phyloP scores from a whole-genome alignment of 2,888 invertebrate species.

The Acanthosepion lycidas region DNA sequence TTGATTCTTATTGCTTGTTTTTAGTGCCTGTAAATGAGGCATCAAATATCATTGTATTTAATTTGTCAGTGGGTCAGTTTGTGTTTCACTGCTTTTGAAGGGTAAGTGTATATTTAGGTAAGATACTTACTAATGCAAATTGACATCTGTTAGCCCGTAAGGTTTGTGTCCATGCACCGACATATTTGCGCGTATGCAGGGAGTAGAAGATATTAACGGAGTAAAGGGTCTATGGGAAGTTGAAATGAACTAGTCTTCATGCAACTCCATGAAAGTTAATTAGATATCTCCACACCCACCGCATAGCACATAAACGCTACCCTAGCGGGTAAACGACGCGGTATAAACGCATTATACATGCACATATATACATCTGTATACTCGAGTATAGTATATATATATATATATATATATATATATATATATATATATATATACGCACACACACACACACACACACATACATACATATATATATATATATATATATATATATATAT shows the following conservation, averaged over 20 bases:
- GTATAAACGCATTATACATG: background rate
- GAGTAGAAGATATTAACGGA: background rate
- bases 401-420: background rate
- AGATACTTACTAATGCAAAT: background rate
- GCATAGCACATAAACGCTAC: background rate
- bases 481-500: background rate
- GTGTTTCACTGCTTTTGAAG: background rate
- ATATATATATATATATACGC: constrained; percentile 8
- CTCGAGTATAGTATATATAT: background rate
- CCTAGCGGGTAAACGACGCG: background rate
- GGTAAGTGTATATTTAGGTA: background rate
- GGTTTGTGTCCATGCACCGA: background rate
- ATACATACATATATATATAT: constrained; percentile 1
- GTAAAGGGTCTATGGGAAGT: no score
- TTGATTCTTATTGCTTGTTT: background rate
- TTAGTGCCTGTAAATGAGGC: no score
- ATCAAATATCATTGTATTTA: no score
- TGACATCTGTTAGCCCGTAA: background rate
- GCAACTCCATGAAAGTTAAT: constrained; percentile 14
- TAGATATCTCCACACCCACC: background rate
- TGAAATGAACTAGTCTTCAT: background rate
- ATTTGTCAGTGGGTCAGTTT: no score
- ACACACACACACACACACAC: no score
- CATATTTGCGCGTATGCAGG: background rate
- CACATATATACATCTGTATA: fast-evolving